Evolutionary conservation across 2,113 vertebrate species (phyloP), one percentile per base, ranked within the genome.

Genomic region (Takifugu flavidus): DNA sequence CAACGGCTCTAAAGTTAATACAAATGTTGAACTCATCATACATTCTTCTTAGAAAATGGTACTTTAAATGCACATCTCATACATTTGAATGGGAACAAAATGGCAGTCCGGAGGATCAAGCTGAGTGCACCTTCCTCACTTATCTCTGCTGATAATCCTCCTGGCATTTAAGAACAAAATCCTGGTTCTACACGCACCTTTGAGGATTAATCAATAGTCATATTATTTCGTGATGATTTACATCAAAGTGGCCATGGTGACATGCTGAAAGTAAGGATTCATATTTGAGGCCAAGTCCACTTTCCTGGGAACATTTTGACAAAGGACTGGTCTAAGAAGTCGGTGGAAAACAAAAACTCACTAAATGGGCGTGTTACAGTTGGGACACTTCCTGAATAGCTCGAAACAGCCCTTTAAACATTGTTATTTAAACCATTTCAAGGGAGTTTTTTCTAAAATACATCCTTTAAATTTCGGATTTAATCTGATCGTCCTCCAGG

Each of bases 161-260:
- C 76, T 87, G 83, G 62, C 69, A 85, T 87, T 88, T 85, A 42
- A 74, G 65, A 80, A 61, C 34, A 26, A 53, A 26, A 55, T 20
- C 0, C 45, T 27, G 57, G 53, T 27, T 75, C 44, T 49, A 43
- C 25, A 26, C 34, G 42, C 65, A 69, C 56, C 67, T 77, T 65
- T 80, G 58, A 67, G 67, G 75, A 65, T 65, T 62, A 54, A 42
- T 42, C 6, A 43, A 53, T 11, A 67, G 11, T 54, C 43, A 70
- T 77, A 59, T 26, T 57, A 80, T 75, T 71, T 20, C 1, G 20
- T 20, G 20, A 56, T 45, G 71, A 75, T 68, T 66, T 56, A 70
- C 46, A 43, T 63, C 47, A 59, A 53, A 56, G 45, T 47, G n/a
- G 5, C 13, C 45, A 47, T n/a, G 15, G 15, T 1, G 5, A n/a